phyloP scores from a whole-genome alignment of 2,888 invertebrate species.

The Dicyrtoma fusca region DNA sequence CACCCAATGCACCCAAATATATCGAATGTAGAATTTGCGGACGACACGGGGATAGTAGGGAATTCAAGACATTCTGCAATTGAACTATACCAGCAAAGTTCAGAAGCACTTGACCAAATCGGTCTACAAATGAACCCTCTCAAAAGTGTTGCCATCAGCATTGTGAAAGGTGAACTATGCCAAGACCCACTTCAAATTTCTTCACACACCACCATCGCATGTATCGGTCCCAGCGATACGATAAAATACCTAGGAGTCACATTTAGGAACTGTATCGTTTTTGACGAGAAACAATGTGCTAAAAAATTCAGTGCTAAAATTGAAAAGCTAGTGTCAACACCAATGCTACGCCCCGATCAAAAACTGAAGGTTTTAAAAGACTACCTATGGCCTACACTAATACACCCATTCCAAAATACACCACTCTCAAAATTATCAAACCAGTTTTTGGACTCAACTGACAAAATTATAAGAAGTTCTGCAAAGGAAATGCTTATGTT shows the following conservation, averaged over 20 bases:
- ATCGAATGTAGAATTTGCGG: not conserved
- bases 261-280: not conserved
- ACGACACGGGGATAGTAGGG: not conserved
- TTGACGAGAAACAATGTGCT: not conserved
- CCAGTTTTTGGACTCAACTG: not conserved
- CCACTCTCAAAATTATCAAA: not conserved
- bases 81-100: too few species aligned
- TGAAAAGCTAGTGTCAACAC: not conserved
- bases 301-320: not conserved
- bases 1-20: not conserved
- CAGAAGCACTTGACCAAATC: not conserved
- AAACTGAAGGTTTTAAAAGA: not conserved
- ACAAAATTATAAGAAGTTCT: not conserved
- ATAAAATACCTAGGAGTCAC: slow-evolving; percentile 2
- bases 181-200: too few species aligned
- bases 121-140: too few species aligned
- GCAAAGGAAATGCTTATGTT: not conserved
- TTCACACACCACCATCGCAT: not conserved
- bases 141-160: not conserved
- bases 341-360: not conserved
- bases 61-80: not conserved
- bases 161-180: slow-evolving; percentile 3
- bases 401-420: not conserved
- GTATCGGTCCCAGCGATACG: not conserved
- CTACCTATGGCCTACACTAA: slow-evolving; percentile 8